Conservation (phyloP, 2,888 invertebrate species). For the Limnephilus lunatus region DNA sequence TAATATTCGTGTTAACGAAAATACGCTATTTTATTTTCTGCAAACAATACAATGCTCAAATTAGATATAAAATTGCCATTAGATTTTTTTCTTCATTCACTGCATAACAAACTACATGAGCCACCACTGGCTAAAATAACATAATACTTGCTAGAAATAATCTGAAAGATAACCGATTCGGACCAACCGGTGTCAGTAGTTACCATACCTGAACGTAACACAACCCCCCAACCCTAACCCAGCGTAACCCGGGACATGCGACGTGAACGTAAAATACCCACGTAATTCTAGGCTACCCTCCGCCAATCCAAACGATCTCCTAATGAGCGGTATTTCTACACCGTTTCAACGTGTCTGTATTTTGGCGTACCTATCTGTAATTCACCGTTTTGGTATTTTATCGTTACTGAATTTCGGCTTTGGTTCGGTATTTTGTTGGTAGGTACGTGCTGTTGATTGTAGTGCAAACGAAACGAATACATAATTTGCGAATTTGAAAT, state of each 20-base stretch:
- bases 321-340: conserved; percentile 38
- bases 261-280: conserved; percentile 40
- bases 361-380: background rate
- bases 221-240: background rate
- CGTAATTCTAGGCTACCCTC: conserved; percentile 41
- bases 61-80: too few species aligned
- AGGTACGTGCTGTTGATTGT: background rate
- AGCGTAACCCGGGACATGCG: conserved; percentile 22
- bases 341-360: background rate
- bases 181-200: background rate
- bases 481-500: background rate
- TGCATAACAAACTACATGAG: too few species aligned
- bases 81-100: background rate
- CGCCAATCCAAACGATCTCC: conserved; percentile 27
- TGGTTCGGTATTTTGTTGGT: background rate
- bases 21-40: too few species aligned
- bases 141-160: background rate
- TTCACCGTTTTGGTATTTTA: too few species aligned
- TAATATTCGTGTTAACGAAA: too few species aligned
- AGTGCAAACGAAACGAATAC: background rate
- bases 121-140: background rate
- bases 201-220: background rate
- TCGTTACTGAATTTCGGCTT: background rate
- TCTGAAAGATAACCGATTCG: background rate
- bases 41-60: too few species aligned